A percentile compares a stretch with the other conserved stretches of the same genome.
Evolutionary conservation across 2,113 vertebrate genomes (phyloP).

Genomic region (Trochalopteron elliotii): DNA sequence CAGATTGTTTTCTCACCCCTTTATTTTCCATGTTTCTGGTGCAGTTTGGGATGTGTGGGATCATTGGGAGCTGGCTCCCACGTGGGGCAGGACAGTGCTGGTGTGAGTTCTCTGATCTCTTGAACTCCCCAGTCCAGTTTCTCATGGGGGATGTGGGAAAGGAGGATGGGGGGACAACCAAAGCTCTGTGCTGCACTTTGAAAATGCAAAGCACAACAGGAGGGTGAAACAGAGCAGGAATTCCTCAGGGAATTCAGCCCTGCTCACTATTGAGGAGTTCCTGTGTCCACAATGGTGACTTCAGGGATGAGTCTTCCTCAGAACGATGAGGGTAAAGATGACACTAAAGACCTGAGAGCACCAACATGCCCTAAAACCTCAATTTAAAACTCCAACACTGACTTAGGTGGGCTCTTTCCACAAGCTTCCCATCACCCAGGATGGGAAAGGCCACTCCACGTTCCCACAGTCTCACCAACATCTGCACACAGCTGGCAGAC

Average conservation of each 20-base stretch:
- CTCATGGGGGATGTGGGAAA: not conserved
- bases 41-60: not conserved
- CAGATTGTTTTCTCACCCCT: not conserved
- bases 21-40: not conserved
- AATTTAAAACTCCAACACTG: not conserved
- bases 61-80: not conserved
- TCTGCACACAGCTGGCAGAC: constrained; percentile 26
- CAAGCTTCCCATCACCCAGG: not conserved
- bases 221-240: not conserved
- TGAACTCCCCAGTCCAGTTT: not conserved
- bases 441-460: accelerated
- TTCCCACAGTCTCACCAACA: not conserved
- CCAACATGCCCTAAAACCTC: not conserved
- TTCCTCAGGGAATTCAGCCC: not conserved
- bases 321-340: too few species aligned
- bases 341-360: not conserved
- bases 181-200: not conserved
- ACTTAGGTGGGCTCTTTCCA: not conserved
- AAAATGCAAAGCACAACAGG: not conserved
- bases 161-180: not conserved
- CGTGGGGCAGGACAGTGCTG: not conserved
- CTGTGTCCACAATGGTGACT: not conserved
- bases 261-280: not conserved
- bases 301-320: not conserved
- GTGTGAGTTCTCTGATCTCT: not conserved